phyloP scores from a whole-genome alignment of 2,888 invertebrate genomes.

The Schrankia costaestrigalis region DNA sequence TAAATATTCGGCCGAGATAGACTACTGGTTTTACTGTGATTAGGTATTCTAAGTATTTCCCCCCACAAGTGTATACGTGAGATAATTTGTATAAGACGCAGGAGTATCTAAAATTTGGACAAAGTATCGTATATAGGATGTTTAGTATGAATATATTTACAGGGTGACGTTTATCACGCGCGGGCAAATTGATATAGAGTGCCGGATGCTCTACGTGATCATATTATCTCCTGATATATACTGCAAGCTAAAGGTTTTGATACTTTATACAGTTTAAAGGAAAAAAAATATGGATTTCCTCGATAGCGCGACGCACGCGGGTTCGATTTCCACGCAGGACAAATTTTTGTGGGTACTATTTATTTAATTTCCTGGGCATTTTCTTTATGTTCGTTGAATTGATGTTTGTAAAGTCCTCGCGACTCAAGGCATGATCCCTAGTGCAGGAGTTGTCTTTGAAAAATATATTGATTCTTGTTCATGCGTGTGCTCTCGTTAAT shows the following conservation, averaged over 20 bases:
- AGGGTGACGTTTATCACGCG: conserved; percentile 35
- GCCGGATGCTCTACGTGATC: conserved; percentile 53
- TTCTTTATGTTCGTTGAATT: background rate
- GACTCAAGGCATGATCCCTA: no score
- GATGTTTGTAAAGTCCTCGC: background rate
- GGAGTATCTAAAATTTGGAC: no score
- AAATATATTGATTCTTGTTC: no score
- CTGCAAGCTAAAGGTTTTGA: conserved; percentile 21
- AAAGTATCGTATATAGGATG: no score
- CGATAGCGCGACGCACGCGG: background rate
- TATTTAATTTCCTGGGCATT: background rate
- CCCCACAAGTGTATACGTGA: no score
- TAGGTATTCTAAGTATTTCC: no score
- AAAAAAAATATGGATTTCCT: no score
- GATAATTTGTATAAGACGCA: no score
- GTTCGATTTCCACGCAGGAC: background rate
- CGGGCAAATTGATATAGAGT: conserved; percentile 54
- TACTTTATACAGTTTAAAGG: conserved; percentile 17
- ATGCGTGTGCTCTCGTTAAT: no score
- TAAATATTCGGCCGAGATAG: no score
- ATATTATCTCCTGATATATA: conserved; percentile 40
- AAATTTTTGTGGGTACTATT: background rate
- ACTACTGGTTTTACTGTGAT: no score
- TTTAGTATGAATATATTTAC: conserved; percentile 49
- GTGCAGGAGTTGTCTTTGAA: no score